Percentiles rank a stretch among this genome's conserved stretches.
Conservation (phyloP, 1,140 invertebrate species). For the Odontomachus brunneus region DNA sequence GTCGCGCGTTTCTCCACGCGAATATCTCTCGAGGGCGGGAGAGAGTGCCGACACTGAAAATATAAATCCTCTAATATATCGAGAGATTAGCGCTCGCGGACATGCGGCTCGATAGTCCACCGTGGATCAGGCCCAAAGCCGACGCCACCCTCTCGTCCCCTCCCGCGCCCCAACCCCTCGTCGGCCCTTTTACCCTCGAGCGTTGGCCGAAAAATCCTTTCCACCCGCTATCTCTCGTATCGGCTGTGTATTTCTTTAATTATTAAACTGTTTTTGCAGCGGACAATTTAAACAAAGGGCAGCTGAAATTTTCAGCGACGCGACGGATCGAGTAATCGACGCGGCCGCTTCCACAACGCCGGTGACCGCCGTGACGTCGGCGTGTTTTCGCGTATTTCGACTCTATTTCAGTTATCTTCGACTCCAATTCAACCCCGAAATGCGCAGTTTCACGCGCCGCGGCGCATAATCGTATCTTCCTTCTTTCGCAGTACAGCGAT, state of each 20-base stretch:
- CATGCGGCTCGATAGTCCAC: slow-evolving; percentile 77
- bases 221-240: not conserved
- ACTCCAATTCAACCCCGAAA: too few species aligned
- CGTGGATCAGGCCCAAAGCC: slow-evolving; percentile 68
- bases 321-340: too few species aligned
- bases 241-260: not conserved
- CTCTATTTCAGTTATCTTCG: too few species aligned
- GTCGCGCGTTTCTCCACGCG: slow-evolving; percentile 56
- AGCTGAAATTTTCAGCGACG: too few species aligned
- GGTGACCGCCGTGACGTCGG: too few species aligned
- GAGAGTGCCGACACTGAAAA: slow-evolving; percentile 74
- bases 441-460: too few species aligned
- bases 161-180: not conserved
- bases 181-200: not conserved
- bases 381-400: too few species aligned
- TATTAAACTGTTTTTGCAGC: not conserved
- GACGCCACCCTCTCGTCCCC: not conserved
- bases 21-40: slow-evolving; percentile 66
- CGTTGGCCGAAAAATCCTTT: not conserved
- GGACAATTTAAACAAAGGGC: slow-evolving; percentile 6
- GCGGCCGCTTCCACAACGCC: too few species aligned
- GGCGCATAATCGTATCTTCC: too few species aligned
- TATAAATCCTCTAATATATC: slow-evolving; percentile 85
- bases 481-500: not conserved
- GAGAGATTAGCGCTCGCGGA: slow-evolving; percentile 83